Percentiles rank a stretch among this genome's conserved stretches.
These are phyloP conservation scores for Lophura nycthemera DNA, from an alignment of 2,113 vertebrate genomes.

Conservation along the genomic window DNA sequence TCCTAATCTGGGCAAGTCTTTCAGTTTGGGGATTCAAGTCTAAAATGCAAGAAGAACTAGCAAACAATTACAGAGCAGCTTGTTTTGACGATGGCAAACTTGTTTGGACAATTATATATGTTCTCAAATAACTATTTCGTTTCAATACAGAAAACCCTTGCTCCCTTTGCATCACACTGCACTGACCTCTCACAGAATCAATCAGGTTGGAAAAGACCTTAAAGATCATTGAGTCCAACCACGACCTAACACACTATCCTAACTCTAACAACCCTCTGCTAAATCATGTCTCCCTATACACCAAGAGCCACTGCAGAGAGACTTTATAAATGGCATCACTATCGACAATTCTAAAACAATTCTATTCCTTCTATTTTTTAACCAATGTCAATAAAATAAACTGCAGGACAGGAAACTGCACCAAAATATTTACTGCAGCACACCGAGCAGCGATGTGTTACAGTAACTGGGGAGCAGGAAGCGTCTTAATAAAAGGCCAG, in stretches of 20 bases:
- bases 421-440: not conserved
- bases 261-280: no score
- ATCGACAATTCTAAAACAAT: not conserved
- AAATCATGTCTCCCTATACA: not conserved
- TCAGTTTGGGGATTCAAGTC: slow-evolving; percentile 7
- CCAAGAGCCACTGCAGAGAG: not conserved
- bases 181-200: not conserved
- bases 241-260: no score
- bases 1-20: slow-evolving; percentile 47
- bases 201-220: no score
- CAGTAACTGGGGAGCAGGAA: not conserved
- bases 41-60: not conserved
- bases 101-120: not conserved
- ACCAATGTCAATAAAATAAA: not conserved
- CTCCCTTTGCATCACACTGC: not conserved
- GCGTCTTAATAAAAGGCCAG: not conserved
- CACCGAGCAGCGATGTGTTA: not conserved
- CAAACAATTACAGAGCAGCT: slow-evolving; percentile 23
- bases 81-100: slow-evolving; percentile 32
- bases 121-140: not conserved
- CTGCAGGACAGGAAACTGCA: not conserved
- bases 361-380: not conserved
- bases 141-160: not conserved
- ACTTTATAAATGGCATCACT: not conserved
- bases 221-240: no score